Percentiles rank a stretch among this genome's conserved stretches.
Conservation (phyloP, 2,888 invertebrate species). For the Drosophila koepferae region DNA sequence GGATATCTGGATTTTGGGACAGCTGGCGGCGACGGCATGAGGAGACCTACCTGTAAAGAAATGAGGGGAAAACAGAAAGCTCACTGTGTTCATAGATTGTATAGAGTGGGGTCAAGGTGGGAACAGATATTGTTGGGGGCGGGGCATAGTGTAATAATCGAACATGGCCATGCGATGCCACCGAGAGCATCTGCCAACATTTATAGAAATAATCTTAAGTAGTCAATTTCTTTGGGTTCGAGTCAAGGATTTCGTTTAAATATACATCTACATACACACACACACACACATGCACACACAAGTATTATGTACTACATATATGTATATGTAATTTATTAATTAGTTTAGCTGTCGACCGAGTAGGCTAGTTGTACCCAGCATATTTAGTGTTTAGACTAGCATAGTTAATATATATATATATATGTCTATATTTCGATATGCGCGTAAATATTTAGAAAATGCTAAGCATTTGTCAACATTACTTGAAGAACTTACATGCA, state of each 20-base stretch:
- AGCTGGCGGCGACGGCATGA: conserved; percentile 42
- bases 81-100: conserved; percentile 78
- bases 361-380: conserved; percentile 34
- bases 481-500: conserved; percentile 8
- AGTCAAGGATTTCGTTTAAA: conserved; percentile 26
- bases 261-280: background rate
- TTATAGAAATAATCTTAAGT: conserved; percentile 64
- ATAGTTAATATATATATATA: conserved; percentile 33
- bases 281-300: conserved; percentile 3
- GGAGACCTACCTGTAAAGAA: conserved; percentile 75
- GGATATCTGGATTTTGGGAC: conserved; percentile 29
- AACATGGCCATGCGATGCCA: conserved; percentile 18
- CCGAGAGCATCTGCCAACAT: conserved; percentile 9
- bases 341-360: conserved; percentile 39
- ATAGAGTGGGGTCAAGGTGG: conserved; percentile 23
- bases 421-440: conserved; percentile 63
- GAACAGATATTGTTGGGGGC: conserved; percentile 6
- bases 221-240: conserved; percentile 74
- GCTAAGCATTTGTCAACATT: conserved; percentile 68
- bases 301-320: conserved; percentile 53
- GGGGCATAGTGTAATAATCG: conserved; percentile 33
- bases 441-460: conserved; percentile 51
- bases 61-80: conserved; percentile 61
- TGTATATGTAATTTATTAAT: conserved; percentile 52
- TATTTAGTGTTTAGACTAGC: conserved; percentile 38